Evolutionary conservation across 1,140 invertebrate genomes (phyloP).

Genomic region (Ylistrum balloti): DNA sequence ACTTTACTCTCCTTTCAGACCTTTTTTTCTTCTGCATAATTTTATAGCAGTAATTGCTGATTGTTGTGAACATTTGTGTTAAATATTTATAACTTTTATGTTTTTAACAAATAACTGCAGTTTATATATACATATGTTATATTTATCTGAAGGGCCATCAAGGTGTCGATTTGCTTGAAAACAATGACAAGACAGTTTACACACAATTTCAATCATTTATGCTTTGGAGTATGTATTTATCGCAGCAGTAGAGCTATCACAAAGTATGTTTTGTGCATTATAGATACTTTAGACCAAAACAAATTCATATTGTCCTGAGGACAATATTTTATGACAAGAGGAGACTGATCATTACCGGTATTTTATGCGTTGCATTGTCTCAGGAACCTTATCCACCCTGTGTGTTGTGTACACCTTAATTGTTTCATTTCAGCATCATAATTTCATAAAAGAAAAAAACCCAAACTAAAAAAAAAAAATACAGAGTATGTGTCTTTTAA

Average conservation of each 20-base stretch:
- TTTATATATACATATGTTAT: conserved; percentile 32
- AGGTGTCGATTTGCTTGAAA: conserved; percentile 34
- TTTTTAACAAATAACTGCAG: not conserved
- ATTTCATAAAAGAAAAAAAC: not conserved
- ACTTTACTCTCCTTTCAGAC: not conserved
- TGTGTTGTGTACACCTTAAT: not conserved
- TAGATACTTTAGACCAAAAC: not conserved
- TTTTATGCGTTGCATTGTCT: not conserved
- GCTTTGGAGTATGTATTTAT: not conserved
- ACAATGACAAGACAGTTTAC: not conserved
- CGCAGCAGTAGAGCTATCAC: not conserved
- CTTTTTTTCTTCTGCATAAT: not conserved
- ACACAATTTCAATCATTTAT: not conserved
- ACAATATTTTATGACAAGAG: not conserved
- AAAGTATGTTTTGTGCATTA: not conserved
- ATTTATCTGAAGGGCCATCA: conserved; percentile 13
- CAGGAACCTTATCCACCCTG: not conserved
- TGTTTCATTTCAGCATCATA: not conserved
- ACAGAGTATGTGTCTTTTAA: too few species aligned
- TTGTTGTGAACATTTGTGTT: conserved; percentile 29
- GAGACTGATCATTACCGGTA: not conserved
- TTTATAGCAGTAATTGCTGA: not conserved
- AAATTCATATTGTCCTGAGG: not conserved
- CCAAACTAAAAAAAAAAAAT: too few species aligned
- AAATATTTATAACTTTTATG: conserved; percentile 36